Percentiles rank a stretch among this genome's conserved stretches.
phyloP scores from a whole-genome alignment of 2,797 vertebrate genomes.

The Falco biarmicus region DNA sequence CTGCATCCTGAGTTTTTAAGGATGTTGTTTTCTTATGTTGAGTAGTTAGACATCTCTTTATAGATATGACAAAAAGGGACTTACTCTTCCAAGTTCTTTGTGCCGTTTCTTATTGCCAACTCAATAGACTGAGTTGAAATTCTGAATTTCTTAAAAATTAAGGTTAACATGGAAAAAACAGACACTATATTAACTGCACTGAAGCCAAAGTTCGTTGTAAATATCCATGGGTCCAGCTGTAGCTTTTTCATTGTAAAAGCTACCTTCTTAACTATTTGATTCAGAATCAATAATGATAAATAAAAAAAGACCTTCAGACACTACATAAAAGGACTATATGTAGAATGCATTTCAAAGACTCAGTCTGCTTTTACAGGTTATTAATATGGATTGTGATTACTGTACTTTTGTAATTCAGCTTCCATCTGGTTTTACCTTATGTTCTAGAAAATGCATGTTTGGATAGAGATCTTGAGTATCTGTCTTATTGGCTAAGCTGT shows the following conservation, averaged over 20 bases:
- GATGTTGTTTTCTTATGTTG: constrained; percentile 22
- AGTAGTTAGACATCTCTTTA: neutral
- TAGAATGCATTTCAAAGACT: neutral
- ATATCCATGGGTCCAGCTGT: neutral
- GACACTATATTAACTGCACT: neutral
- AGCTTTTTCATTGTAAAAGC: neutral
- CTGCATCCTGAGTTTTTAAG: constrained; percentile 18
- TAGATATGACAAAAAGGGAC: neutral
- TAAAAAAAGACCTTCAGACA: constrained; percentile 13
- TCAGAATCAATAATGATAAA: constrained; percentile 18
- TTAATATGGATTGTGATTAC: neutral
- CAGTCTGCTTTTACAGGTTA: neutral
- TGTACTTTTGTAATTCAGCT: constrained; percentile 16
- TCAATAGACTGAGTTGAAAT: neutral
- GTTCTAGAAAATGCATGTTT: constrained; percentile 32
- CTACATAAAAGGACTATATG: neutral
- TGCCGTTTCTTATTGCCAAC: neutral
- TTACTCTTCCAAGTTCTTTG: neutral
- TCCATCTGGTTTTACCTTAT: constrained; percentile 24
- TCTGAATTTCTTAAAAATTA: neutral
- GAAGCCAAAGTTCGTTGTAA: neutral
- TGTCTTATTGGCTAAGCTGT: constrained; percentile 12
- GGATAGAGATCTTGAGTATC: neutral
- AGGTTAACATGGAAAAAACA: neutral
- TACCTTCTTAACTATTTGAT: neutral